Evolutionary conservation across 1,140 invertebrate genomes (phyloP), one percentile per base, ranked within the genome.

Genomic region (Philaenus spumarius): DNA sequence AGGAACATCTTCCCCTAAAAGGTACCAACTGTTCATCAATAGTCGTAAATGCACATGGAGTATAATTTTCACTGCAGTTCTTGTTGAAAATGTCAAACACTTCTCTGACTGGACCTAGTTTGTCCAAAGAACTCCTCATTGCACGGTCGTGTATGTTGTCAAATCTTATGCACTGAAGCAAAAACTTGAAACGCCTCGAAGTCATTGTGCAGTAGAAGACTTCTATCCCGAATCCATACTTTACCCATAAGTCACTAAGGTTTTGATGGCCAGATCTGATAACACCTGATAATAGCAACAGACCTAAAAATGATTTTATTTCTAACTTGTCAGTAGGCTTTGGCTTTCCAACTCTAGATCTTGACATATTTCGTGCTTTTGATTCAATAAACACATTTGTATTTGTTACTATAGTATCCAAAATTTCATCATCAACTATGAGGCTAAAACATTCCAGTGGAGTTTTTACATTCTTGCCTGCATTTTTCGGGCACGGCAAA

Each of bases 11-110:
- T n/a, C n/a, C n/a, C n/a, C n/a, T n/a, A 69, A 73, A 75, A 11
- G 59, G 56, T 55, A 65, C 59, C n/a, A 77, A 59, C 55, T 68
- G 61, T 60, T 77, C 71, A 65, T 75, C 69, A 55, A 72, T 65
- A 35, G 70, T 72, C 45, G 45, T 40, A 22, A 43, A 30, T 46
- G 42, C 58, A 14, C 35, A 51, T 39, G 39, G 43, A 23, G 37
- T 50, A 35, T 58, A 62, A 47, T 30, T 23, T 30, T 52, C 46
- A 30, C 45, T 17, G 19, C 22, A 48, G 6, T 47, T 55, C 2
- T 14, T 20, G 26, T 43, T 59, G 53, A 60, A 66, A 17, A 6
- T 7, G 26, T 61, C 51, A 52, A 62, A 58, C 17, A 62, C 26
- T 20, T 63, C 61, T 35, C 61, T 30, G 23, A 63, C 23, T 48